Conservation (phyloP, 2,113 vertebrate species). For the Hymenochirus boettgeri region DNA sequence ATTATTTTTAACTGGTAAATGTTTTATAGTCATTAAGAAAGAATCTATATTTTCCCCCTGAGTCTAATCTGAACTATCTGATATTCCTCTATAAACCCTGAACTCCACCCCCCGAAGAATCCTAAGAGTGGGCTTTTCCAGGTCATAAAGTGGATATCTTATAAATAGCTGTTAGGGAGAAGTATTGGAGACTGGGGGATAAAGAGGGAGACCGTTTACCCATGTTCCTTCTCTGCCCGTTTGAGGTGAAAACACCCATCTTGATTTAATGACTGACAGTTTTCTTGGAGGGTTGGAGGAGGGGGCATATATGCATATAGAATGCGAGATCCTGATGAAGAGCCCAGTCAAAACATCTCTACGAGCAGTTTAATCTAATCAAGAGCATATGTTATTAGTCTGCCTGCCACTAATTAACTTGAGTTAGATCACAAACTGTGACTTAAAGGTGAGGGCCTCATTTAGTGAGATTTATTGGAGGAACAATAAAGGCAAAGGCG, state of each 20-base stretch:
- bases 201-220: not conserved
- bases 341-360: conserved; percentile 69
- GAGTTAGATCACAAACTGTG: conserved; percentile 48
- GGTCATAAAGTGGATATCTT: conserved; percentile 10
- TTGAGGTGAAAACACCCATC: conserved; percentile 55
- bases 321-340: conserved; percentile 66
- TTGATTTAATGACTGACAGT: conserved; percentile 63
- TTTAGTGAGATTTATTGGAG: conserved; percentile 25
- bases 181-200: conserved; percentile 1
- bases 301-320: conserved; percentile 66
- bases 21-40: not conserved
- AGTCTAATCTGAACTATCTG: conserved; percentile 3
- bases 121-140: conserved; percentile 12
- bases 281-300: conserved; percentile 57
- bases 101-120: not conserved
- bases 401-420: conserved; percentile 58
- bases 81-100: not conserved
- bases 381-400: conserved; percentile 63
- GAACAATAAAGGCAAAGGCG: conserved; percentile 18
- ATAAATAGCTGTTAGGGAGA: not conserved
- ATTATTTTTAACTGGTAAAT: conserved; percentile 13
- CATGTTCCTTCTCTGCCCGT: conserved; percentile 43
- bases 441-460: conserved; percentile 48
- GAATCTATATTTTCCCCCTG: conserved; percentile 7
- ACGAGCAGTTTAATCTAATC: conserved; percentile 61